Percentiles rank a stretch among this genome's conserved stretches.
Evolutionary conservation across 2,797 vertebrate species (phyloP).

Genomic region (Enteromius unitaeniatus): DNA sequence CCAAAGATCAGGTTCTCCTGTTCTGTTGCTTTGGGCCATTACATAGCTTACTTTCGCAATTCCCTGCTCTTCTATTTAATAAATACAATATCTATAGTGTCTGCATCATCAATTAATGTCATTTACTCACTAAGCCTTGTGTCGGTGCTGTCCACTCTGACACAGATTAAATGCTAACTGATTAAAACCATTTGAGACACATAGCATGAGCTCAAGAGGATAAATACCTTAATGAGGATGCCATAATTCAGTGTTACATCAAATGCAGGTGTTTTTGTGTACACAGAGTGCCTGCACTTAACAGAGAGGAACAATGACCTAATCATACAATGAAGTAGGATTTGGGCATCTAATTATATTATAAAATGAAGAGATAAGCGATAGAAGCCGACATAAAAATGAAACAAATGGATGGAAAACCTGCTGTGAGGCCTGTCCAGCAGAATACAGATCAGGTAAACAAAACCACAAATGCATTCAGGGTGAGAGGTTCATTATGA

Average conservation of each 20-base stretch:
- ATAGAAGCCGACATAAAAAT: background rate
- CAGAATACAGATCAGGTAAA: no score
- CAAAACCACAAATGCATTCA: no score
- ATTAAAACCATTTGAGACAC: constrained; percentile 13
- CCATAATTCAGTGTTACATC: background rate
- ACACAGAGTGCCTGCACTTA: background rate
- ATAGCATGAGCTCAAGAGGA: constrained; percentile 31
- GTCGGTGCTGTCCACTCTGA: constrained; percentile 3
- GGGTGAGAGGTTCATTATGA: no score
- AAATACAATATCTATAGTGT: background rate
- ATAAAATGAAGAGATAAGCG: background rate
- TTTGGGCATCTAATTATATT: background rate
- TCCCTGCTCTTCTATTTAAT: background rate
- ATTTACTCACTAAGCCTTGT: constrained; percentile 21
- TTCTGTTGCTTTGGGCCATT: background rate
- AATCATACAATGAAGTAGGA: background rate
- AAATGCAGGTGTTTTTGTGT: constrained; percentile 15
- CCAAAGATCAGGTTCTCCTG: constrained; percentile 5
- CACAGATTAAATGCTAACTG: constrained; percentile 29
- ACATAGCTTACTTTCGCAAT: background rate
- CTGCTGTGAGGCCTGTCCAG: no score
- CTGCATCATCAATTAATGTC: constrained; percentile 18
- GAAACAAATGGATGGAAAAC: background rate
- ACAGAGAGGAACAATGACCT: background rate
- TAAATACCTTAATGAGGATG: constrained; percentile 40